A percentile compares a stretch with the other conserved stretches of the same genome.
phyloP scores from a whole-genome alignment of 2,888 invertebrate genomes.

The Archips xylosteana region DNA sequence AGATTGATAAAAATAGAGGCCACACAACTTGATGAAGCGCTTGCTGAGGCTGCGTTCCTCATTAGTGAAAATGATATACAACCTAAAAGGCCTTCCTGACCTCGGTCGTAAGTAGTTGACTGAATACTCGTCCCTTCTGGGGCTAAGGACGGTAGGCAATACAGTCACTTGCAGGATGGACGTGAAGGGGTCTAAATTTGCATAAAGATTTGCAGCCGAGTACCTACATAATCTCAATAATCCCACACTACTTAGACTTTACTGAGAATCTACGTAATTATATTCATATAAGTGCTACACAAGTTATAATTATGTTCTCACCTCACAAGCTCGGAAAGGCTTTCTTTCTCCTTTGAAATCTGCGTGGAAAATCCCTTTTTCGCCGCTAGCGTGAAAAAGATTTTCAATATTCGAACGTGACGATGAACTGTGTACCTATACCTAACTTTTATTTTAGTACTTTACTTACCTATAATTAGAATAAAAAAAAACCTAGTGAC shows the following conservation, averaged over 20 bases:
- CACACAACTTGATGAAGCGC: background rate
- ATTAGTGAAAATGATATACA: constrained; percentile 21
- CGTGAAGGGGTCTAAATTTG: background rate
- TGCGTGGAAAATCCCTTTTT: too few species aligned
- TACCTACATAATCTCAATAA: background rate
- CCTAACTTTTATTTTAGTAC: too few species aligned
- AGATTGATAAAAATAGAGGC: background rate
- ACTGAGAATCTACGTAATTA: background rate
- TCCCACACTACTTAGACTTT: background rate
- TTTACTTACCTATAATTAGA: too few species aligned
- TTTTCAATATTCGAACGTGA: too few species aligned
- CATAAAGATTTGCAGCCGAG: constrained; percentile 6
- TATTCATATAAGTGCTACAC: background rate
- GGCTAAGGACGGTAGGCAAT: background rate
- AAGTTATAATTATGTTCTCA: too few species aligned
- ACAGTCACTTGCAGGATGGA: constrained; percentile 1
- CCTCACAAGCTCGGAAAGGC: too few species aligned
- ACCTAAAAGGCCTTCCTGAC: constrained; percentile 12
- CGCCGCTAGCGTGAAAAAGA: too few species aligned
- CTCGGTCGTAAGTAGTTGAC: background rate
- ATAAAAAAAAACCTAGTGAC: too few species aligned
- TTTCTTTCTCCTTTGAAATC: too few species aligned
- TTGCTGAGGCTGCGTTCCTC: constrained; percentile 4
- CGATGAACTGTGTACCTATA: too few species aligned
- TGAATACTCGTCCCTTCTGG: constrained; percentile 9